Evolutionary conservation across 2,888 invertebrate species (phyloP).

Genomic region (Apotomis turbidana): DNA sequence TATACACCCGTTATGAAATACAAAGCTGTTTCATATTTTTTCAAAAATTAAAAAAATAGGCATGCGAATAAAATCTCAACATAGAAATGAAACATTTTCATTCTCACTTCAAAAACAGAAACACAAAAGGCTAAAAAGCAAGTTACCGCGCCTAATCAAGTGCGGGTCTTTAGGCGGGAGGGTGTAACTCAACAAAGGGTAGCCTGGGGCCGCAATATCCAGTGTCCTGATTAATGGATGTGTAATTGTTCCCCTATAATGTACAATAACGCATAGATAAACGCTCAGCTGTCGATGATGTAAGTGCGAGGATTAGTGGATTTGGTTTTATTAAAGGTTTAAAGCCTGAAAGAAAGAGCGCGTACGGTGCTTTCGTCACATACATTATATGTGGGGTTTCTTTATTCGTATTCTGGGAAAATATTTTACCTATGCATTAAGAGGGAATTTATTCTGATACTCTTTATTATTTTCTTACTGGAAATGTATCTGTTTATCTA

Average conservation of each 20-base stretch:
- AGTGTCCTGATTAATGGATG: slow-evolving; percentile 41
- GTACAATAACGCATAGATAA: slow-evolving; percentile 34
- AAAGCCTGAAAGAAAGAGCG: background rate
- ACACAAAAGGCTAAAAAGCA: slow-evolving; percentile 37
- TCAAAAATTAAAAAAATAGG: background rate
- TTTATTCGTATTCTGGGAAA: no score
- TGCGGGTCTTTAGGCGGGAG: slow-evolving; percentile 33
- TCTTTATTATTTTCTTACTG: background rate
- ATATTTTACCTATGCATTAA: no score
- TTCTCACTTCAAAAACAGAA: slow-evolving; percentile 13
- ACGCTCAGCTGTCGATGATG: slow-evolving; percentile 41
- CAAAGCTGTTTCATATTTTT: no score
- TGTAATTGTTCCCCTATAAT: slow-evolving; percentile 42
- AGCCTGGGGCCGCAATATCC: slow-evolving; percentile 35
- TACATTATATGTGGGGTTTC: background rate
- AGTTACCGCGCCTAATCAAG: slow-evolving; percentile 41
- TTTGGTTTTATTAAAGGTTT: slow-evolving; percentile 9
- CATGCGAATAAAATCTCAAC: background rate
- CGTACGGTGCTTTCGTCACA: background rate
- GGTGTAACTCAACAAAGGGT: slow-evolving; percentile 38
- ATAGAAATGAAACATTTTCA: background rate
- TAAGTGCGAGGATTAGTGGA: slow-evolving; percentile 24
- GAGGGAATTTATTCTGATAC: background rate
- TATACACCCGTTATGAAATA: no score
- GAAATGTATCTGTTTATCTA: background rate